phyloP scores from a whole-genome alignment of 2,797 vertebrate species.

The Aotus griseimembra region DNA sequence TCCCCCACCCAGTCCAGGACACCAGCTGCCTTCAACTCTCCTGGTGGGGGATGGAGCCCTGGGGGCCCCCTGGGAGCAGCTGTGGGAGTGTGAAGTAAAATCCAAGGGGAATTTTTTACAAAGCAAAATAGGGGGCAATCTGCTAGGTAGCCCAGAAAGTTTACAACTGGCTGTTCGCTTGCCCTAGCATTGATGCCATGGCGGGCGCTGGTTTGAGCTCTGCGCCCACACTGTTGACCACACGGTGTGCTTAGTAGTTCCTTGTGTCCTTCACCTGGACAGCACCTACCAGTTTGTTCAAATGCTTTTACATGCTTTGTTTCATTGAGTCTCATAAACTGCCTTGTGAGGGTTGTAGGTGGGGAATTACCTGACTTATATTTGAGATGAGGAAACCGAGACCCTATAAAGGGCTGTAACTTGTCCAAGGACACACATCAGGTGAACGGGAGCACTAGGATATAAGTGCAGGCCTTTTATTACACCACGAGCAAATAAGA shows the following conservation, averaged over 20 bases:
- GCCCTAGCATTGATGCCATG: not conserved
- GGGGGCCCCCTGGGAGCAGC: not conserved
- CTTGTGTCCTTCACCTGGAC: not conserved
- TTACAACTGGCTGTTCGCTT: not conserved
- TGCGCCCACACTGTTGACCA: not conserved
- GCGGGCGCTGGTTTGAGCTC: not conserved
- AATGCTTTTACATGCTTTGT: not conserved
- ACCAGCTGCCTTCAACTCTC: not conserved
- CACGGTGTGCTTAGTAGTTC: not conserved
- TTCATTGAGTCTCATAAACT: not conserved
- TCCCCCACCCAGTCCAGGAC: not conserved
- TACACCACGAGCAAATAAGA: not conserved
- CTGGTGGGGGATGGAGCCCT: not conserved
- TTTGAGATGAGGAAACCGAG: conserved; percentile 25
- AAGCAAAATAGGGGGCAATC: not conserved
- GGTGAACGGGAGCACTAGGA: not conserved
- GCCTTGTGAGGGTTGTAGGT: not conserved
- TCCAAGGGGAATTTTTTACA: not conserved
- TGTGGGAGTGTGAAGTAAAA: conserved; percentile 26
- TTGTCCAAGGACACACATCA: not conserved
- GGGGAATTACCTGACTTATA: not conserved
- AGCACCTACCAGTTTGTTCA: not conserved
- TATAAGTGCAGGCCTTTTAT: not conserved
- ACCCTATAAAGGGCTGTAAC: not conserved
- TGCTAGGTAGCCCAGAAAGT: not conserved